These are phyloP conservation scores for Piaya cayana DNA, from an alignment of 2,113 vertebrate species.

Conservation along the genomic window DNA sequence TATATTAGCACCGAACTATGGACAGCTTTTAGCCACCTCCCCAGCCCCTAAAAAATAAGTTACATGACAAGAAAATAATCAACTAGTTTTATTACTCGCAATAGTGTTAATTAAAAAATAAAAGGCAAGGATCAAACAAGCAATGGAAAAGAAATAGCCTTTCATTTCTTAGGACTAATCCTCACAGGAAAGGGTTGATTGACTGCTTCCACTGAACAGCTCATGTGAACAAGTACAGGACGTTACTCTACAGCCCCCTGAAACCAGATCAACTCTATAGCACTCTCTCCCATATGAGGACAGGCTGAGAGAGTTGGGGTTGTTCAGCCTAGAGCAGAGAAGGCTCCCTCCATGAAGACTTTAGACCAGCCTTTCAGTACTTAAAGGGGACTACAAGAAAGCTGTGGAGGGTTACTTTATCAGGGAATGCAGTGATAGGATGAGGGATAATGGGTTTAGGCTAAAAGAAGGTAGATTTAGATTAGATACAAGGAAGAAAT, in stretches of 20 bases:
- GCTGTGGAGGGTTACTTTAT: too few species aligned
- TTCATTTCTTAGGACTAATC: background rate
- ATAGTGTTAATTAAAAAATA: background rate
- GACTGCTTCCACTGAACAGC: background rate
- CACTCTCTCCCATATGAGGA: too few species aligned
- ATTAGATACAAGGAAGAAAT: too few species aligned
- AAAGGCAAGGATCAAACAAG: background rate
- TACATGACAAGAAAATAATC: background rate
- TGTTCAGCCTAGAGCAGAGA: too few species aligned
- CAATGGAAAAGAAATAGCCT: background rate
- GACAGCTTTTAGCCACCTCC: background rate
- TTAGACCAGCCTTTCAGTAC: too few species aligned
- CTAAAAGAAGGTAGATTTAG: too few species aligned
- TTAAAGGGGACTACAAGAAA: too few species aligned
- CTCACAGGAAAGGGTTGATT: background rate
- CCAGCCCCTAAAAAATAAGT: background rate
- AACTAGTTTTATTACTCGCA: background rate
- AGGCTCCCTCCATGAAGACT: too few species aligned
- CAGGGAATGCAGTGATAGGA: too few species aligned
- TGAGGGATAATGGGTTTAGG: too few species aligned
- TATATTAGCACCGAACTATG: background rate
- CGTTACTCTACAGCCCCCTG: background rate
- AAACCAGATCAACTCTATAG: background rate
- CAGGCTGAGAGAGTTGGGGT: too few species aligned
- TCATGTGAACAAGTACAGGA: background rate